phyloP scores from a whole-genome alignment of 2,113 vertebrate species.

The Myiozetetes cayanensis region DNA sequence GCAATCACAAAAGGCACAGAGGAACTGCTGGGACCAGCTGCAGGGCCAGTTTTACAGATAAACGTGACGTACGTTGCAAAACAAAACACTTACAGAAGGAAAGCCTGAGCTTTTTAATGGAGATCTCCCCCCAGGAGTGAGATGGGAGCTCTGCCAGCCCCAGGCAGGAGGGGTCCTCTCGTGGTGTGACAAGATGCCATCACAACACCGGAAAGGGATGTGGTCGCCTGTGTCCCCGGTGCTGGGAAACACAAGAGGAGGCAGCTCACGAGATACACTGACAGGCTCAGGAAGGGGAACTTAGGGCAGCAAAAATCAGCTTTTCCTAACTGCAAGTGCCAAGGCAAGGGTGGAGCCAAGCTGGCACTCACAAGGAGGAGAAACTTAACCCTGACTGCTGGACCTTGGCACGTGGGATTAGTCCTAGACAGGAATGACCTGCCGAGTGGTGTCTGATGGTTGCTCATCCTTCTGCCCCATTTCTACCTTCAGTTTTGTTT shows the following conservation, averaged over 20 bases:
- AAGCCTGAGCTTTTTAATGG: not conserved
- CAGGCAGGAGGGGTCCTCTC: not conserved
- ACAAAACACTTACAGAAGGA: not conserved
- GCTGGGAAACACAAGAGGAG: not conserved
- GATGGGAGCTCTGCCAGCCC: not conserved
- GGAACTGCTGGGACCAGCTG: not conserved
- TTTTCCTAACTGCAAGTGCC: not conserved
- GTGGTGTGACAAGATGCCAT: not conserved
- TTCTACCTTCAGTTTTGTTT: not conserved
- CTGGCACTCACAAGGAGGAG: not conserved
- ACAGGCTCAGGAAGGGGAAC: not conserved
- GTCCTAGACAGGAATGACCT: not conserved
- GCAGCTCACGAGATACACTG: fast-evolving
- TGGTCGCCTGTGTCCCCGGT: not conserved
- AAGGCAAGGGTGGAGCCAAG: not conserved
- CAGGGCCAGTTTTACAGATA: not conserved
- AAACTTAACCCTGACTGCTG: not conserved
- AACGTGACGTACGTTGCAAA: not conserved
- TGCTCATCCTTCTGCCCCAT: not conserved
- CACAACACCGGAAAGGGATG: not conserved
- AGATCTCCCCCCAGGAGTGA: not conserved
- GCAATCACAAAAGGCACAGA: not conserved
- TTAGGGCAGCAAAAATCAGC: not conserved
- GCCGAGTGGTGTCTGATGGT: not conserved
- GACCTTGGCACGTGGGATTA: not conserved